Evolutionary conservation across 2,113 vertebrate genomes (phyloP).

Genomic region (Gasterosteus nipponicus): DNA sequence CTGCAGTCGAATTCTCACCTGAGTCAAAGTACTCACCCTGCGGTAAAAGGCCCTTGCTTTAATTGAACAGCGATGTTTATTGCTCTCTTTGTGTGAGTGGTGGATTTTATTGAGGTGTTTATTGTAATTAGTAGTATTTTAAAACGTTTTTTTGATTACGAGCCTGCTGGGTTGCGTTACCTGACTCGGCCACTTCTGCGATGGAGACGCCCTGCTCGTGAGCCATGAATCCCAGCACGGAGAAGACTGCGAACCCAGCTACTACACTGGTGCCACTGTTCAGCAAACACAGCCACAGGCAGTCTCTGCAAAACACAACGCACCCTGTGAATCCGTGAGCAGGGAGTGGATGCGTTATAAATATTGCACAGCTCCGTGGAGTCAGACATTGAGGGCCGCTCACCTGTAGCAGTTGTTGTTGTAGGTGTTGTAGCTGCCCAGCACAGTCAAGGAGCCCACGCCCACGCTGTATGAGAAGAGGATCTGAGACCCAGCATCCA

Average conservation of each 20-base stretch:
- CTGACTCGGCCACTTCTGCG: conserved; percentile 80
- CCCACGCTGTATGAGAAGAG: conserved; percentile 80
- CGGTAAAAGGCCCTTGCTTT: background rate
- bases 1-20: background rate
- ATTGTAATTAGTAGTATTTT: too few relatives aligned
- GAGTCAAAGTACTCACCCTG: background rate
- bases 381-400: background rate
- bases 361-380: background rate
- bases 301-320: conserved; percentile 68
- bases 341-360: background rate
- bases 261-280: conserved; percentile 81
- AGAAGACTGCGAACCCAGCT: conserved; percentile 83
- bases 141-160: too few relatives aligned
- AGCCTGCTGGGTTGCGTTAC: conserved; percentile 50
- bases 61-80: too few relatives aligned
- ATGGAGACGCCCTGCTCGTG: conserved; percentile 76
- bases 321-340: background rate
- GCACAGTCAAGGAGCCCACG: conserved; percentile 62
- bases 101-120: too few relatives aligned
- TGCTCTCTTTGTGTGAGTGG: too few relatives aligned
- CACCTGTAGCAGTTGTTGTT: conserved; percentile 83
- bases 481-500: conserved; percentile 81
- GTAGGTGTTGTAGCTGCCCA: conserved; percentile 79
- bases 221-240: conserved; percentile 84
- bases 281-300: conserved; percentile 77